Evolutionary conservation across 37 sponge, comb jelly and placozoan genomes (phyloP).

Genomic region (Ephydatia muelleri): DNA sequence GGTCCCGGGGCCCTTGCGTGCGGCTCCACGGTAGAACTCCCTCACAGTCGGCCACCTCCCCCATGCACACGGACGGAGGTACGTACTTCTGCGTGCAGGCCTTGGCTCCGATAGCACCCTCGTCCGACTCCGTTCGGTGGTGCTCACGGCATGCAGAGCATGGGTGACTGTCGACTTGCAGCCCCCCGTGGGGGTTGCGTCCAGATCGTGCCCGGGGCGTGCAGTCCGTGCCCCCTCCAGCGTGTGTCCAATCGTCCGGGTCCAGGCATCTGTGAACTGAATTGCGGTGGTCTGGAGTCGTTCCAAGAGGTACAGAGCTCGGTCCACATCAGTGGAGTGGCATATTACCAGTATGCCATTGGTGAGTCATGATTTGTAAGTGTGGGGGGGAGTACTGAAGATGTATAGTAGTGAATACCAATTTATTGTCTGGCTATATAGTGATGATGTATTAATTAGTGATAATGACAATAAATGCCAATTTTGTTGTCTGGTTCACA

Average conservation of each 20-base stretch:
- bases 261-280: slow-evolving; percentile 64
- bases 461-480: neutral
- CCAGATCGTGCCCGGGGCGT: slow-evolving; percentile 11
- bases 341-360: slow-evolving; percentile 70
- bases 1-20: slow-evolving; percentile 39
- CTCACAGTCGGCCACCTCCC: slow-evolving; percentile 29
- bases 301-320: slow-evolving; percentile 51
- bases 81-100: slow-evolving; percentile 72
- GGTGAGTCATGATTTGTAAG: slow-evolving; percentile 74
- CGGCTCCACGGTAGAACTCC: slow-evolving; percentile 57
- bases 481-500: slow-evolving; percentile 13
- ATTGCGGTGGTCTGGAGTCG: slow-evolving; percentile 55
- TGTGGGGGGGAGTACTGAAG: too few relatives aligned
- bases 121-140: slow-evolving; percentile 1
- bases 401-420: neutral
- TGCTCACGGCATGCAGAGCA: slow-evolving; percentile 50
- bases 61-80: slow-evolving; percentile 40
- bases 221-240: neutral
- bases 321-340: slow-evolving; percentile 41
- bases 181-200: slow-evolving; percentile 63
- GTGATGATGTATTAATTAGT: neutral
- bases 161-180: slow-evolving; percentile 60
- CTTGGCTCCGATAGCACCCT: slow-evolving; percentile 20
- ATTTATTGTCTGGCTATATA: neutral
- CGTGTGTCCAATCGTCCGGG: neutral